Conservation (phyloP, 2,797 vertebrate genomes). For the Chelidonichthys spinosus region DNA sequence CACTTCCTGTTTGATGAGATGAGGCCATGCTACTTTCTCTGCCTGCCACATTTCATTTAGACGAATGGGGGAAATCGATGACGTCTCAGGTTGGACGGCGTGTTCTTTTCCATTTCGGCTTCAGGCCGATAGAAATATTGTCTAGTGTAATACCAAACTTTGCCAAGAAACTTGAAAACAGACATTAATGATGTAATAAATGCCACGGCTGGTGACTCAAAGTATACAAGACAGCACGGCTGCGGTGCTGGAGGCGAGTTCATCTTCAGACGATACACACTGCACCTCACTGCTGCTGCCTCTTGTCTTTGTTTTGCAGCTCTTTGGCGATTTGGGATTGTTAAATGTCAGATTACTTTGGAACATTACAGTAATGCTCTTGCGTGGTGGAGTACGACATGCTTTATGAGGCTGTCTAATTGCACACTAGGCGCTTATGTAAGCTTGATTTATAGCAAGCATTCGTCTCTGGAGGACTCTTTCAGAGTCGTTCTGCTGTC, state of each 20-base stretch:
- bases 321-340: slow-evolving; percentile 39
- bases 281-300: slow-evolving; percentile 16
- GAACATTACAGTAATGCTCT: slow-evolving; percentile 34
- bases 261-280: slow-evolving; percentile 16
- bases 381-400: slow-evolving; percentile 18
- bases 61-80: slow-evolving; percentile 4
- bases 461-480: slow-evolving; percentile 6
- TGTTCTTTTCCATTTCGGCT: slow-evolving; percentile 17
- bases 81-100: neutral
- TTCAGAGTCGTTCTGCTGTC: slow-evolving; percentile 9
- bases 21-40: neutral
- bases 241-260: neutral
- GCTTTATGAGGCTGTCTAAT: slow-evolving; percentile 48
- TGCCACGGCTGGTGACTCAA: slow-evolving; percentile 4
- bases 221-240: slow-evolving; percentile 5
- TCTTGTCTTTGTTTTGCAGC: slow-evolving; percentile 40
- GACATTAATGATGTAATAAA: slow-evolving; percentile 8
- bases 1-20: slow-evolving; percentile 8
- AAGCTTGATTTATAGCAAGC: slow-evolving; percentile 50
- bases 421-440: slow-evolving; percentile 40
- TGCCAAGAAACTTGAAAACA: slow-evolving; percentile 21
- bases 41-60: neutral
- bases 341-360: slow-evolving; percentile 43
- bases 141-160: neutral
- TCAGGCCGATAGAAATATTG: slow-evolving; percentile 12